These are phyloP conservation scores for Drosophila repletoides DNA, from an alignment of 1,140 invertebrate species.

Conservation along the genomic window DNA sequence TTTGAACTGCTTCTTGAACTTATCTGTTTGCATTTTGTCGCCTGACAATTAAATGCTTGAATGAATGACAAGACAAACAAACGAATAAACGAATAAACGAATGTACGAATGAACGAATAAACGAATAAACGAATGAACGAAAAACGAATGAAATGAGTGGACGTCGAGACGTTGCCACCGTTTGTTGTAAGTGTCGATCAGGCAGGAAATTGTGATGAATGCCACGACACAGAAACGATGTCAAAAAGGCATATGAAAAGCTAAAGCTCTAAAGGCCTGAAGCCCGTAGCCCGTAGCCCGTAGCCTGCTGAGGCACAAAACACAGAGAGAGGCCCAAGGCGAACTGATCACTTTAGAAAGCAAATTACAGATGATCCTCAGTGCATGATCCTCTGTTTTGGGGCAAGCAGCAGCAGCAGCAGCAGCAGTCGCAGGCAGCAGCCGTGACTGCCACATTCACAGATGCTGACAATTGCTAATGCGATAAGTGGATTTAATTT, in stretches of 20 bases:
- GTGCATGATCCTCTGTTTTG: constrained; percentile 52
- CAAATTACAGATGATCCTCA: constrained; percentile 72
- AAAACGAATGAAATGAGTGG: constrained; percentile 3
- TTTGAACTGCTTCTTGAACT: constrained; percentile 62
- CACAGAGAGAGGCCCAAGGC: background rate
- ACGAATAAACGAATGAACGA: constrained; percentile 19
- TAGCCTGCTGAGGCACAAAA: background rate
- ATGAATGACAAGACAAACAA: constrained; percentile 71
- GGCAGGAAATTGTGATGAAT: constrained; percentile 55
- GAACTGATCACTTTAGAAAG: constrained; percentile 64
- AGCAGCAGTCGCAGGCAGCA: too few species aligned
- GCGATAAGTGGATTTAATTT: constrained; percentile 58
- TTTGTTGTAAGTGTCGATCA: constrained; percentile 64
- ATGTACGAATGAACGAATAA: constrained; percentile 33
- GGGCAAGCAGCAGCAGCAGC: too few species aligned
- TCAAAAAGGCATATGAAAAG: constrained; percentile 46
- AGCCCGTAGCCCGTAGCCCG: background rate
- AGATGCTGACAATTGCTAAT: constrained; percentile 56
- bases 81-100: constrained; percentile 26
- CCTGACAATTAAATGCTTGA: constrained; percentile 74
- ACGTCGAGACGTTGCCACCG: constrained; percentile 13
- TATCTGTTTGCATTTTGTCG: constrained; percentile 71
- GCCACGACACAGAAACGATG: constrained; percentile 34
- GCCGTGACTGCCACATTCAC: constrained; percentile 46
- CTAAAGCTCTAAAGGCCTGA: constrained; percentile 8